Conservation (phyloP, 2,113 vertebrate species). For the Platycercus adscitus region DNA sequence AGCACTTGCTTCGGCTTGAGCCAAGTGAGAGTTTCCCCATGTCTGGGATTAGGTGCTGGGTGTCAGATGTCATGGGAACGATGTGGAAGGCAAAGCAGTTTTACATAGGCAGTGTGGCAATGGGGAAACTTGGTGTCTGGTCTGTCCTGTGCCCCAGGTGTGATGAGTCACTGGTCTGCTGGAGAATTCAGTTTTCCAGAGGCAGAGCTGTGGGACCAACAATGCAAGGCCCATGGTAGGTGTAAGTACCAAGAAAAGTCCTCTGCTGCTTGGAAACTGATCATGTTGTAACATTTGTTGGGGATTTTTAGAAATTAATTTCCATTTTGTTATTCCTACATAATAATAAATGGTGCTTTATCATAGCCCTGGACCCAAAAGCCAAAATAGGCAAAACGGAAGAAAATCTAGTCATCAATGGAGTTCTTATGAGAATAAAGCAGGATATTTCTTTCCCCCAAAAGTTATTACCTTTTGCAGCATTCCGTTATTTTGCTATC, state of each 20-base stretch:
- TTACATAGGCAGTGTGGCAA: rapidly evolving
- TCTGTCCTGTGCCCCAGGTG: background rate
- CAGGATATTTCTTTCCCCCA: background rate
- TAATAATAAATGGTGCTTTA: background rate
- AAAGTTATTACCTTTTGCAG: background rate
- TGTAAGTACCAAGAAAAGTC: background rate
- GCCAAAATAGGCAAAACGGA: background rate
- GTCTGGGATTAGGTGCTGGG: background rate
- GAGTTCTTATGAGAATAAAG: background rate
- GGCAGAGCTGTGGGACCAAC: background rate
- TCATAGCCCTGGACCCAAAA: rapidly evolving
- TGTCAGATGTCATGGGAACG: background rate
- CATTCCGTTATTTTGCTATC: background rate
- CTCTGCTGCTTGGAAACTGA: background rate
- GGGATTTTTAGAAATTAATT: background rate
- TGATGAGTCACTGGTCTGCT: background rate
- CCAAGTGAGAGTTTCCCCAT: background rate
- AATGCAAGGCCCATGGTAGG: background rate
- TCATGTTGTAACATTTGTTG: background rate
- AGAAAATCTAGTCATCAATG: background rate
- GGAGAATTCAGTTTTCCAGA: background rate
- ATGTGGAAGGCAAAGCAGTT: background rate
- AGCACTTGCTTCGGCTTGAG: background rate
- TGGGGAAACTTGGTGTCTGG: background rate
- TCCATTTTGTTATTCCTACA: background rate